These are phyloP conservation scores for Eonycteris spelaea DNA, from an alignment of 2,113 vertebrate genomes.

Conservation along the genomic window DNA sequence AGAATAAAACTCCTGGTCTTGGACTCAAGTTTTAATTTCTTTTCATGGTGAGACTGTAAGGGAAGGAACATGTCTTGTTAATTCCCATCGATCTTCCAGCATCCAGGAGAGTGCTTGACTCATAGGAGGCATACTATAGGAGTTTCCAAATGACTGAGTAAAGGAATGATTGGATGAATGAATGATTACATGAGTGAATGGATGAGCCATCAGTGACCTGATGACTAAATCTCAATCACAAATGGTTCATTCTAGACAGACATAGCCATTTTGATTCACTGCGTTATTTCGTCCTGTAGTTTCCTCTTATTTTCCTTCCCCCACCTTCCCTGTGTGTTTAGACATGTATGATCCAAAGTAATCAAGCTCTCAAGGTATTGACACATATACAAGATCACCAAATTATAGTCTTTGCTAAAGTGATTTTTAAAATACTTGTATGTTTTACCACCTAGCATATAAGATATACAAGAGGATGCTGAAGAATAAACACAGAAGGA, in stretches of 20 bases:
- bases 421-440: not conserved
- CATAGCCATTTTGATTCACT: not conserved
- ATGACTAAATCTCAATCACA: not conserved
- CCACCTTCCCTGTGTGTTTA: not conserved
- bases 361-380: not conserved
- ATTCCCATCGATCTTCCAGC: not conserved
- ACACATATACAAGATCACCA: not conserved
- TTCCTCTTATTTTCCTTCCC: not conserved
- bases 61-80: not conserved
- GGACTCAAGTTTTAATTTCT: not conserved
- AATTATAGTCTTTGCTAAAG: not conserved
- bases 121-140: too few relatives aligned
- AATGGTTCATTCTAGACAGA: not conserved
- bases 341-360: not conserved
- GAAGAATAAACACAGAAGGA: not conserved
- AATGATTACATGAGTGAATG: not conserved
- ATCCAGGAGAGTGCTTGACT: not conserved
- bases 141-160: not conserved
- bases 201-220: not conserved
- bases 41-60: not conserved
- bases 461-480: slow-evolving; percentile 68
- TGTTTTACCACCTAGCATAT: slow-evolving; percentile 65
- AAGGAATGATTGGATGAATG: not conserved
- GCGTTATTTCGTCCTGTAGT: not conserved
- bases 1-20: not conserved